Evolutionary conservation across 2,888 invertebrate species (phyloP).

Genomic region (Nomada hirtipes): DNA sequence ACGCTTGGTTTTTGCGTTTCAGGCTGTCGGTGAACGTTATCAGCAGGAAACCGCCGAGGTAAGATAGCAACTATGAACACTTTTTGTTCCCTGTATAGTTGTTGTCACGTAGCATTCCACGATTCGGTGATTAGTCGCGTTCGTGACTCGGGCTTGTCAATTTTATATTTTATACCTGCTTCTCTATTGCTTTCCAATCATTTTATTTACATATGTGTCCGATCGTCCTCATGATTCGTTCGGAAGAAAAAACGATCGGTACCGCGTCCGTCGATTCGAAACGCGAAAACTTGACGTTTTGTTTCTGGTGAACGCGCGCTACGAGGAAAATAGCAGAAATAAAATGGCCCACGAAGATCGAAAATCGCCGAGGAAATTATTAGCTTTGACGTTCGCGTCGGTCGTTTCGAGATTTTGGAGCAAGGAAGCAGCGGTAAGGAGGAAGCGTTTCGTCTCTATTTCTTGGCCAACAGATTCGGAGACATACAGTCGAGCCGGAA

Average conservation of each 20-base stretch:
- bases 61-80: slow-evolving; percentile 73
- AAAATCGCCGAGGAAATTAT: slow-evolving; percentile 1
- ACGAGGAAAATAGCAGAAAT: neutral
- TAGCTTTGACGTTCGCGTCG: slow-evolving; percentile 18
- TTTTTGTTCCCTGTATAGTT: slow-evolving; percentile 47
- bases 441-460: slow-evolving; percentile 27
- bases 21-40: slow-evolving; percentile 74
- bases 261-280: neutral
- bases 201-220: neutral
- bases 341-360: slow-evolving; percentile 22
- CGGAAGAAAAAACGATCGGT: neutral
- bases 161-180: neutral
- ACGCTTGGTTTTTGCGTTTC: slow-evolving; percentile 70
- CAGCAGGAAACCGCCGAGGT: slow-evolving; percentile 80
- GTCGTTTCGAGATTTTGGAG: slow-evolving; percentile 32
- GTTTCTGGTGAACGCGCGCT: neutral
- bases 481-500: slow-evolving; percentile 2
- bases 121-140: slow-evolving; percentile 50
- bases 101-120: slow-evolving; percentile 19
- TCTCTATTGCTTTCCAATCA: too few relatives aligned
- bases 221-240: neutral
- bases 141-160: slow-evolving; percentile 29
- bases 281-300: neutral
- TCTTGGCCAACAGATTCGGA: slow-evolving; percentile 14
- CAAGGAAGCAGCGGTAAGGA: slow-evolving; percentile 48